These are phyloP conservation scores for Chaitophorus viminalis DNA, from an alignment of 2,888 invertebrate species.

Conservation along the genomic window DNA sequence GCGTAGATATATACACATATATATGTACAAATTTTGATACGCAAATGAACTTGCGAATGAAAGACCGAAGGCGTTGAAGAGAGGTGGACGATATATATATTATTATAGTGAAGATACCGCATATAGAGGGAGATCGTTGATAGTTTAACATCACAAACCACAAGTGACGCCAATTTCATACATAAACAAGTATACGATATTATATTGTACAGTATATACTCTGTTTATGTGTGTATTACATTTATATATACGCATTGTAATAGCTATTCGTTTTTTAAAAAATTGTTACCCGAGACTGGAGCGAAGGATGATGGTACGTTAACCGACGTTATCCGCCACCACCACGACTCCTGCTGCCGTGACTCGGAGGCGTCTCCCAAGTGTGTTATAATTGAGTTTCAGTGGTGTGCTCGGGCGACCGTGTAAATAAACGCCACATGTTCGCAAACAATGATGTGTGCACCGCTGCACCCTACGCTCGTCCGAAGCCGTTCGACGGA, in stretches of 20 bases:
- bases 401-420: constrained; percentile 23
- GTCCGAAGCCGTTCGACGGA: constrained; percentile 8
- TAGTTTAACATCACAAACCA: too few relatives aligned
- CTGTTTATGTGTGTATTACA: too few relatives aligned
- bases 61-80: not conserved
- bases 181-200: too few relatives aligned
- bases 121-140: not conserved
- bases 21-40: not conserved
- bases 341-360: too few relatives aligned
- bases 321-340: not conserved
- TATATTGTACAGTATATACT: too few relatives aligned
- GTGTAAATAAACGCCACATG: constrained; percentile 57
- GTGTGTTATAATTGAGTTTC: constrained; percentile 20
- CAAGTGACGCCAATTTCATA: too few relatives aligned
- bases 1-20: not conserved
- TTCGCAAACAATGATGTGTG: constrained; percentile 34
- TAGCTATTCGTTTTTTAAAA: too few relatives aligned
- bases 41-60: not conserved
- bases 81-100: not conserved
- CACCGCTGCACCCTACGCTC: not conserved
- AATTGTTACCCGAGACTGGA: too few relatives aligned
- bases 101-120: too few relatives aligned
- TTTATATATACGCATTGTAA: too few relatives aligned
- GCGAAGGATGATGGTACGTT: too few relatives aligned
- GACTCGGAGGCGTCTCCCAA: not conserved